These are phyloP conservation scores for Cyphomyrus plagiostoma DNA, from an alignment of 2,113 vertebrate genomes.

Conservation along the genomic window DNA sequence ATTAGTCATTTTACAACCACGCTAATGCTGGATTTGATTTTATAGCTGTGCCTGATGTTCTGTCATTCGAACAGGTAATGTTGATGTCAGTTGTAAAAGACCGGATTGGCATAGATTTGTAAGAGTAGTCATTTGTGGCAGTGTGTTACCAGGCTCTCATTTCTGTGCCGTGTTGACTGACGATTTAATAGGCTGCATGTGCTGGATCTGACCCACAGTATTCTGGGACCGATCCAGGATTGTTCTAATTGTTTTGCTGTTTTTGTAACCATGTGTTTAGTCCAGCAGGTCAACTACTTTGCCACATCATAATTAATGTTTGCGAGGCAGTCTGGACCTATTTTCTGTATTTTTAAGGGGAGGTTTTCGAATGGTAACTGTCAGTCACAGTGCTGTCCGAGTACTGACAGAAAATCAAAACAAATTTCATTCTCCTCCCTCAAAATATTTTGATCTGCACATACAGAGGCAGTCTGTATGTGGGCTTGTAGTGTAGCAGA, in stretches of 20 bases:
- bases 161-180: neutral
- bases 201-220: neutral
- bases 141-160: neutral
- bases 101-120: neutral
- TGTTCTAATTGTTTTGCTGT: neutral
- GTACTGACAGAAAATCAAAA: neutral
- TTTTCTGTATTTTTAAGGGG: neutral
- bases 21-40: neutral
- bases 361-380: neutral
- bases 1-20: neutral
- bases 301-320: neutral
- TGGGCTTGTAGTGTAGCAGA: neutral
- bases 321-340: neutral
- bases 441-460: neutral
- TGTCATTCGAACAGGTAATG: neutral
- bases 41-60: neutral
- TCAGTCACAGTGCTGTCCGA: neutral
- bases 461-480: neutral
- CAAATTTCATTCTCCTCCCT: neutral
- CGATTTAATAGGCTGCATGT: neutral
- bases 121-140: neutral
- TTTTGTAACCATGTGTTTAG: neutral
- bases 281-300: neutral
- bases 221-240: neutral
- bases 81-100: neutral